Evolutionary conservation across 2,797 vertebrate species (phyloP).

Genomic region (Silurus lanzhouensis): DNA sequence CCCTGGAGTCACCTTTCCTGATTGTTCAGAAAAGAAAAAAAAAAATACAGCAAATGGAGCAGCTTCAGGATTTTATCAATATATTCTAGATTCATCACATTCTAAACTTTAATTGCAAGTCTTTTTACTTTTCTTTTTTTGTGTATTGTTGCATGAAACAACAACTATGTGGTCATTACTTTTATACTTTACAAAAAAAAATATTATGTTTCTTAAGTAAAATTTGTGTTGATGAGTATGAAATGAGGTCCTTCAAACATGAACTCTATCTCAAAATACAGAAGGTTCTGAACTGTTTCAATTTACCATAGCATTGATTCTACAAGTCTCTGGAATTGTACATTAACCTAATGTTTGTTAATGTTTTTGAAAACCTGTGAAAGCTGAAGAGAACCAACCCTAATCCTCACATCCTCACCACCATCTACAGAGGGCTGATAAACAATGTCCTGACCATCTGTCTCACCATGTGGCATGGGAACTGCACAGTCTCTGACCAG

Average conservation of each 20-base stretch:
- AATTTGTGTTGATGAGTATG: background rate
- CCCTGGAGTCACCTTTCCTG: background rate
- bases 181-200: too few species aligned
- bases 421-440: background rate
- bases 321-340: background rate
- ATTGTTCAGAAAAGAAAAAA: background rate
- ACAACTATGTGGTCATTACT: too few species aligned
- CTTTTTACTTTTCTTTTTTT: too few species aligned
- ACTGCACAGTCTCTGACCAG: constrained; percentile 6
- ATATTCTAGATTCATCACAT: too few species aligned
- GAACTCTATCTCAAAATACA: background rate
- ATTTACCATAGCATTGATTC: background rate
- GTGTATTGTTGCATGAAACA: too few species aligned
- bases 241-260: background rate
- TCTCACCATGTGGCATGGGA: background rate
- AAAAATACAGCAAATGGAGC: too few species aligned
- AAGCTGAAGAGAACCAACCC: background rate
- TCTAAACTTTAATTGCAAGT: too few species aligned
- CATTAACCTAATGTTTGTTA: background rate
- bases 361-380: background rate
- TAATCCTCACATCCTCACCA: background rate
- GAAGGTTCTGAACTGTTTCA: background rate
- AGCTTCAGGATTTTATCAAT: too few species aligned
- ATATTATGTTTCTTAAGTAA: background rate
- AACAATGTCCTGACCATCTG: constrained; percentile 6